phyloP scores from a whole-genome alignment of 2,113 vertebrate genomes.

The Anguilla rostrata region DNA sequence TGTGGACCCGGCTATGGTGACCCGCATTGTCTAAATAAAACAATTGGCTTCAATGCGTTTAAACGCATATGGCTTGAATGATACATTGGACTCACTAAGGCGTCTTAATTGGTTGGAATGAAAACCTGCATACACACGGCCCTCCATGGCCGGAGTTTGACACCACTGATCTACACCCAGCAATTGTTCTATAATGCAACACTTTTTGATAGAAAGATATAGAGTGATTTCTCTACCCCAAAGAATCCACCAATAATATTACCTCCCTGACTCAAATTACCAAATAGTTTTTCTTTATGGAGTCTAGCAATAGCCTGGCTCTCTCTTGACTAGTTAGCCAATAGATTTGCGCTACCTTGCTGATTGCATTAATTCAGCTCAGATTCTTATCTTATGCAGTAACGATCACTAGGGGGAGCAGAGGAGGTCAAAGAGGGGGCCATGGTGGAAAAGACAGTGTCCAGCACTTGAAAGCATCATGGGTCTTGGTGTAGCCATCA shows the following conservation, averaged over 20 bases:
- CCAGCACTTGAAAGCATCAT: neutral
- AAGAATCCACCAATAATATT: neutral
- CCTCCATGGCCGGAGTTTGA: too few relatives aligned
- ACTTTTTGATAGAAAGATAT: too few relatives aligned
- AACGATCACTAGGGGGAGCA: neutral
- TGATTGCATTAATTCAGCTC: neutral
- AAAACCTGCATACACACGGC: too few relatives aligned
- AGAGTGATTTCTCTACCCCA: neutral
- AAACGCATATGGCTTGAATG: too few relatives aligned
- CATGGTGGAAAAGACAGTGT: neutral
- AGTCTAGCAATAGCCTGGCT: neutral
- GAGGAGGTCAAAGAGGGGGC: neutral
- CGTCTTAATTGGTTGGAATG: too few relatives aligned
- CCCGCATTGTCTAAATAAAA: too few relatives aligned
- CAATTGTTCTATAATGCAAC: too few relatives aligned
- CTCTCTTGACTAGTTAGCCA: neutral
- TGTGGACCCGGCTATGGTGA: too few relatives aligned
- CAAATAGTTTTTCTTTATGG: neutral
- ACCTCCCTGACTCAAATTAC: neutral
- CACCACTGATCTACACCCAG: too few relatives aligned
- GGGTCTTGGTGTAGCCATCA: conserved; percentile 25
- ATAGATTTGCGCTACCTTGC: neutral
- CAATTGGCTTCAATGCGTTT: too few relatives aligned
- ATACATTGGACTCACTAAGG: too few relatives aligned
- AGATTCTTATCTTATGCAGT: neutral